Percentiles rank a stretch among this genome's conserved stretches.
Conservation (phyloP, 2,888 invertebrate species). For the Loripinus fragilis region DNA sequence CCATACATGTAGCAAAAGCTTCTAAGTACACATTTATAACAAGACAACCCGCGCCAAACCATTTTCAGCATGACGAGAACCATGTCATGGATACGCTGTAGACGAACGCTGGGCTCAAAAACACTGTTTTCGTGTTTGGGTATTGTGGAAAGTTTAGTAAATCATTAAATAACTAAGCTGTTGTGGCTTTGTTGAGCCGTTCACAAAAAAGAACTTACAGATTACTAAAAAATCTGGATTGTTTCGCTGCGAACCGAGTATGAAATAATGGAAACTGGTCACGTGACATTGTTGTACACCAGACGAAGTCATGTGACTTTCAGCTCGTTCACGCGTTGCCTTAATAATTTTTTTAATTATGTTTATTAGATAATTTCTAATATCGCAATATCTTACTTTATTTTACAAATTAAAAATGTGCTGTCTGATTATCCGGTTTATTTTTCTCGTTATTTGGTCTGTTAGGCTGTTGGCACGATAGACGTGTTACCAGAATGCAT, state of each 20-base stretch:
- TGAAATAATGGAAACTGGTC: constrained; percentile 78
- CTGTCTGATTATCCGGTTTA: too few relatives aligned
- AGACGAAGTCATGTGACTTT: constrained; percentile 81
- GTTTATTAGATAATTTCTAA: too few relatives aligned
- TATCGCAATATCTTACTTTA: too few relatives aligned
- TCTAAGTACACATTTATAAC: too few relatives aligned
- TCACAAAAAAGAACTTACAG: background rate
- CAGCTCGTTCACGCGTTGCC: constrained; percentile 16
- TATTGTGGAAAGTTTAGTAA: background rate
- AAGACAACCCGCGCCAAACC: background rate
- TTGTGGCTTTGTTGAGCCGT: too few relatives aligned
- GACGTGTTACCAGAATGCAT: too few relatives aligned
- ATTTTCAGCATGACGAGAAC: constrained; percentile 2
- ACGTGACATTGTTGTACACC: constrained; percentile 82
- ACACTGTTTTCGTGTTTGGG: background rate
- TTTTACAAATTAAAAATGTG: too few relatives aligned
- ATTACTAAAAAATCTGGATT: background rate
- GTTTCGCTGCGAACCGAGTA: constrained; percentile 26
- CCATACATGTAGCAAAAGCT: too few relatives aligned
- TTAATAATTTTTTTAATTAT: background rate
- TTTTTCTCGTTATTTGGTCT: too few relatives aligned
- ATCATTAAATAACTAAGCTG: background rate
- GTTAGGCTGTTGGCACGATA: too few relatives aligned
- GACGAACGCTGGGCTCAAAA: background rate
- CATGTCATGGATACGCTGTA: constrained; percentile 12